A percentile compares a stretch with the other conserved stretches of the same genome.
Evolutionary conservation across 2,113 vertebrate genomes (phyloP).

Genomic region (Paedocypris sp.): DNA sequence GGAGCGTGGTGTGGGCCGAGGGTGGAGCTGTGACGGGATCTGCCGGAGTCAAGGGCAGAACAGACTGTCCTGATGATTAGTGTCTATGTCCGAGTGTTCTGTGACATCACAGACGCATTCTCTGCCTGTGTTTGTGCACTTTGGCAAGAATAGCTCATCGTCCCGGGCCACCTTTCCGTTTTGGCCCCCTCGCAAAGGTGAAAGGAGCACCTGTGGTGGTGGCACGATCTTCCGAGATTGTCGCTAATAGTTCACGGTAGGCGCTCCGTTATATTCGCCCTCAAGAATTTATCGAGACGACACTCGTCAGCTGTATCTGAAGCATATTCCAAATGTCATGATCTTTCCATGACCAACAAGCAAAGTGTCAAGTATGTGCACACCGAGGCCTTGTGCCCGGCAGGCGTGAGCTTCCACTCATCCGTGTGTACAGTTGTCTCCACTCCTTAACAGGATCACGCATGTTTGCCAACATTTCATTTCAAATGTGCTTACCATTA

Average conservation of each 20-base stretch:
- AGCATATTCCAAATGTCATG: slow-evolving; percentile 16
- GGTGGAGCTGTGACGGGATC: slow-evolving; percentile 41
- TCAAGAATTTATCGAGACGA: slow-evolving; percentile 6
- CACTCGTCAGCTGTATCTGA: not conserved
- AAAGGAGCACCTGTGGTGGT: not conserved
- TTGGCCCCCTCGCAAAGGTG: slow-evolving; percentile 22
- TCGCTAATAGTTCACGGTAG: not conserved
- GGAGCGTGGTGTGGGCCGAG: slow-evolving; percentile 35
- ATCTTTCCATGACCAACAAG: slow-evolving; percentile 21
- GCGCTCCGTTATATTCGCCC: not conserved
- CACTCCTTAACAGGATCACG: not conserved
- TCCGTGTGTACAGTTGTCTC: not conserved
- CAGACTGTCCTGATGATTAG: slow-evolving; percentile 38
- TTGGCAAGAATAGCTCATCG: too few relatives aligned
- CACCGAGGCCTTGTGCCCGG: not conserved
- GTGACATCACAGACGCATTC: slow-evolving; percentile 8
- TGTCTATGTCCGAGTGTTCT: slow-evolving; percentile 27
- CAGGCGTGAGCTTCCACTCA: not conserved
- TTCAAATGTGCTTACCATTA: not conserved
- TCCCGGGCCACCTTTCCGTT: slow-evolving; percentile 26
- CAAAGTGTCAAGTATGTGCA: slow-evolving; percentile 32
- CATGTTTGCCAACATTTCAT: slow-evolving; percentile 6
- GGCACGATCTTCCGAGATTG: not conserved
- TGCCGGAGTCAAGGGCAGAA: slow-evolving; percentile 55
- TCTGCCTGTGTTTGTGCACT: not conserved